A percentile compares a stretch with the other conserved stretches of the same genome.
phyloP scores from a whole-genome alignment of 2,888 invertebrate species.

The Thera obeliscata region DNA sequence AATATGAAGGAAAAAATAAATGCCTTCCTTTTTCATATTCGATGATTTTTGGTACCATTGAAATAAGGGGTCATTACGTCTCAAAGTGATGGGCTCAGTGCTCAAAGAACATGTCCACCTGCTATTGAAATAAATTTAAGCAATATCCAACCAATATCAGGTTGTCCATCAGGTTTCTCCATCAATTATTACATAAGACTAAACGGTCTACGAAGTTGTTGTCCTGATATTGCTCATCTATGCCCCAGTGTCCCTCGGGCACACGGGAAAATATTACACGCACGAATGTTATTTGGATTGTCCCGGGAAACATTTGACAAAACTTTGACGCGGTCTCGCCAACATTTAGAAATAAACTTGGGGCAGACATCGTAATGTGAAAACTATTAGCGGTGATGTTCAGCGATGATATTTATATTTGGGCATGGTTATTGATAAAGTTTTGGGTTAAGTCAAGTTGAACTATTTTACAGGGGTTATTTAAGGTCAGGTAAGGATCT shows the following conservation, averaged over 20 bases:
- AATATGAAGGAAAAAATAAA: background rate
- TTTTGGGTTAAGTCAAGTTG: background rate
- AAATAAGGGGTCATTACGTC: no score
- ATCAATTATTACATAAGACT: background rate
- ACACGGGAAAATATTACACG: conserved; percentile 62
- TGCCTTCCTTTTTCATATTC: background rate
- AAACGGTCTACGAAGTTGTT: conserved; percentile 4
- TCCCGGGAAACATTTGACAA: conserved; percentile 63
- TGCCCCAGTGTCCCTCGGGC: conserved; percentile 45
- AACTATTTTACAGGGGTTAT: no score
- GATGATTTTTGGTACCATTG: background rate
- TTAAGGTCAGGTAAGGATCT: no score
- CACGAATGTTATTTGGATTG: conserved; percentile 62
- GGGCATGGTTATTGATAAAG: conserved; percentile 1
- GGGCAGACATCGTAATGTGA: conserved; percentile 31
- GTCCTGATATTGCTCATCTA: conserved; percentile 12
- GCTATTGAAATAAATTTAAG: no score
- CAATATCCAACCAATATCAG: no score
- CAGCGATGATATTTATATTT: conserved; percentile 19
- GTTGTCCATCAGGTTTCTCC: no score
- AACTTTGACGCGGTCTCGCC: conserved; percentile 55
- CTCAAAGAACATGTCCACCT: no score
- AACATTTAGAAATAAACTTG: conserved; percentile 24
- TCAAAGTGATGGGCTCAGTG: no score
- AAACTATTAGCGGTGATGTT: conserved; percentile 32